Percentiles rank a stretch among this genome's conserved stretches.
These are phyloP conservation scores for Anser cygnoides DNA, from an alignment of 2,113 vertebrate genomes.

Conservation along the genomic window DNA sequence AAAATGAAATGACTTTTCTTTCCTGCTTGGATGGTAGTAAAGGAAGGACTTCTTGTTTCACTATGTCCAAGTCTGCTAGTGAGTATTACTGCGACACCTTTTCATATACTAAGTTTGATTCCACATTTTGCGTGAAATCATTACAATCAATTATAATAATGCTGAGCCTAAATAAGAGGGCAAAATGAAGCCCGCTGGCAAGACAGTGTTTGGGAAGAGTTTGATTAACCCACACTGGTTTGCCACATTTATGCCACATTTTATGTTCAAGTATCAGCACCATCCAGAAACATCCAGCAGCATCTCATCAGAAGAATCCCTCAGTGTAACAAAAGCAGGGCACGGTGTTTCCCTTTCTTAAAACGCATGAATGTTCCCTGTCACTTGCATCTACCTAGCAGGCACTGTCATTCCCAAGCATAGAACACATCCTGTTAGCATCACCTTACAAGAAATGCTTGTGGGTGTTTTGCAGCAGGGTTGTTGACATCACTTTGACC, in stretches of 20 bases:
- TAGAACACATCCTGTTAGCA: background rate
- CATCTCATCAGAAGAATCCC: background rate
- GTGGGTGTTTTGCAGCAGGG: background rate
- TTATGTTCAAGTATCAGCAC: background rate
- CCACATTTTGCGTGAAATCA: background rate
- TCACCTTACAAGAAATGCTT: background rate
- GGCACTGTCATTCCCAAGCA: background rate
- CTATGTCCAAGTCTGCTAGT: background rate
- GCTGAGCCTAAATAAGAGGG: background rate
- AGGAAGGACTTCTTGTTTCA: background rate
- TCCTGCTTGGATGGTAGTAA: background rate
- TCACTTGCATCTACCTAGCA: background rate
- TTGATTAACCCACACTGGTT: background rate
- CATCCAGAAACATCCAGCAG: background rate
- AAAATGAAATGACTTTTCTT: background rate
- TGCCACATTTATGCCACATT: background rate
- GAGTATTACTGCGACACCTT: background rate
- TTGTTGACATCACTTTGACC: background rate
- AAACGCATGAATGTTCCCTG: background rate
- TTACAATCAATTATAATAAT: background rate
- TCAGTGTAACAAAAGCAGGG: background rate
- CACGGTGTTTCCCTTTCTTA: background rate
- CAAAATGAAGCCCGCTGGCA: background rate
- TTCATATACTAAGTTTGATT: background rate
- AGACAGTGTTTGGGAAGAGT: background rate